phyloP scores from a whole-genome alignment of 2,888 invertebrate species.

The Altica lythri region DNA sequence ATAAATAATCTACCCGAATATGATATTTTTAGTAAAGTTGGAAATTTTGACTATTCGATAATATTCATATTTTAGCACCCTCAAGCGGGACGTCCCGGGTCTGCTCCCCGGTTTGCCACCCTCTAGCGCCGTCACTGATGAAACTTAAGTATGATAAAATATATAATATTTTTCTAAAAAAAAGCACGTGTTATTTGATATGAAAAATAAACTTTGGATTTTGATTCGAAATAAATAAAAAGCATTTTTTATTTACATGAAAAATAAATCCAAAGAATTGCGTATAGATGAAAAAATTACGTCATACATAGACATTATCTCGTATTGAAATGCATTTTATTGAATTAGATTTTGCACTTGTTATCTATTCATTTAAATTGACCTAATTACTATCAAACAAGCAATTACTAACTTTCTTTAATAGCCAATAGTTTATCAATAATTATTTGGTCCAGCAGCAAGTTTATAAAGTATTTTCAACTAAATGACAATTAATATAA shows the following conservation, averaged over 20 bases:
- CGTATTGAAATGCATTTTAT: slow-evolving; percentile 39
- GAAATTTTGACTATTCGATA: no score
- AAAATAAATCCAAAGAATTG: slow-evolving; percentile 4
- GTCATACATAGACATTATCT: slow-evolving; percentile 31
- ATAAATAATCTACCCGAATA: no score
- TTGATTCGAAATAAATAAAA: neutral
- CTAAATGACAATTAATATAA: slow-evolving; percentile 46
- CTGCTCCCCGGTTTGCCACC: no score
- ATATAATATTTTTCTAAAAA: neutral
- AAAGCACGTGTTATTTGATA: no score
- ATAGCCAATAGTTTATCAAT: slow-evolving; percentile 38
- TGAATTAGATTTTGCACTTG: slow-evolving; percentile 48
- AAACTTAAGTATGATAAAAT: neutral
- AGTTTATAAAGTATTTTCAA: slow-evolving; percentile 38
- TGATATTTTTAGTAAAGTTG: no score
- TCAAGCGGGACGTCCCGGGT: no score
- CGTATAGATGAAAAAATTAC: slow-evolving; percentile 21
- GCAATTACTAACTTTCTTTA: slow-evolving; percentile 43
- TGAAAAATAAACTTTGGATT: no score
- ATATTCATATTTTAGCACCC: no score
- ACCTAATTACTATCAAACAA: slow-evolving; percentile 54
- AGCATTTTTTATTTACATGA: no score
- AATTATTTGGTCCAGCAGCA: slow-evolving; percentile 40
- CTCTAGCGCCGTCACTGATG: no score
- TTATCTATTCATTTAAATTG: slow-evolving; percentile 53